Base-by-base conservation (phyloP, 2,888 invertebrate genomes). In the Euplagia quadripunctaria region DNA sequence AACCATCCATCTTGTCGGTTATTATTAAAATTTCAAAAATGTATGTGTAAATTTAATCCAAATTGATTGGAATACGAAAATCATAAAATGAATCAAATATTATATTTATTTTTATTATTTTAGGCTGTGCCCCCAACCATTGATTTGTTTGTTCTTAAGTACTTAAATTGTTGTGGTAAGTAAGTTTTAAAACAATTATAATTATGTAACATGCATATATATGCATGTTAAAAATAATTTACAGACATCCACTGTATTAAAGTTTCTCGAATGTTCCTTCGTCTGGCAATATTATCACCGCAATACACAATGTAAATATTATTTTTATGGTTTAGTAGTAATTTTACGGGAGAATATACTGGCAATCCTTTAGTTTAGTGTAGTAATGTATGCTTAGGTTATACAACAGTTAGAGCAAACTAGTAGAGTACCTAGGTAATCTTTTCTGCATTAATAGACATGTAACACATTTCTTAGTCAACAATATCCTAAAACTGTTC, bases 61-160 rank as follows among this genome's bases (percentile, higher is more conserved):
- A 51, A 51, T 14, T 51, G 43, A 55, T 20, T 58, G 12, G 58
- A 11, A 11, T 58, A 9, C 11, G n/a, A 42, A 17, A 20, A 31
- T 51, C 11, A 51, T 17, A 11, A 51, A 8, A 49, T 16, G 31
- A 9, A 31, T 41, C 6, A 42, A 20, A 55, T 43, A 31, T 31
- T 31, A 43, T 31, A 31, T 31, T 31, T 31, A 31, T 31, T n/a
- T 16, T 52, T 52, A 52, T 52, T 52, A 17, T 12, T 14, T 43
- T 46, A 43, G 46, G 68, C 9, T 46, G 3, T 43, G 58, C 14
- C 16, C 16, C 31, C 31, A 58, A 46, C 20, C 46, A 46, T 58
- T 68, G 55, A 46, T 68, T 68, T 58, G 43, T 68, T 17, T 68
- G 46, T 58, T 52, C 8, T 43, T n/a, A 20, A 58, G 42, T 68